These are phyloP conservation scores for Bacillus rossius DNA, from an alignment of 1,140 invertebrate genomes.

Conservation along the genomic window DNA sequence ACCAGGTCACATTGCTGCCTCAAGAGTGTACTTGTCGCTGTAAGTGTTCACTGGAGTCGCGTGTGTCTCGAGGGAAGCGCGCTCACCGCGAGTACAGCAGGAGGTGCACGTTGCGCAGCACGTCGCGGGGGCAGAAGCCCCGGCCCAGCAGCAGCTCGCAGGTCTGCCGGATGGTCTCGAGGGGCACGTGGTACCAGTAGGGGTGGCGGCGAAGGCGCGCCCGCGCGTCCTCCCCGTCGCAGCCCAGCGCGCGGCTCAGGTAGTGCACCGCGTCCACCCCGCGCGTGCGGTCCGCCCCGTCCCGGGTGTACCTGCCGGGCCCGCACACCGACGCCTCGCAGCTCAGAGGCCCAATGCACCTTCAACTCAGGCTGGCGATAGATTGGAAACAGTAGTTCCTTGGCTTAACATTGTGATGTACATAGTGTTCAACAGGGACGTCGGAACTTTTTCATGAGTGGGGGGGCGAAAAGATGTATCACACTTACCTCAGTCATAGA, in stretches of 20 bases:
- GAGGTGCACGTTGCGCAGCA: slow-evolving; percentile 47
- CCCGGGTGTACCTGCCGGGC: slow-evolving; percentile 44
- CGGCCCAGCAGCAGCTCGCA: slow-evolving; percentile 42
- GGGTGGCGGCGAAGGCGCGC: slow-evolving; percentile 45
- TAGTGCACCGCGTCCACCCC: slow-evolving; percentile 47
- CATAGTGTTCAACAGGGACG: no score
- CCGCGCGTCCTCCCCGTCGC: slow-evolving; percentile 27
- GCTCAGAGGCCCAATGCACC: not conserved
- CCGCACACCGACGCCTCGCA: slow-evolving; percentile 3
- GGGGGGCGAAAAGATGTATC: no score
- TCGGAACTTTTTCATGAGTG: no score
- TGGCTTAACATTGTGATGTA: no score
- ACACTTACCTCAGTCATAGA: no score
- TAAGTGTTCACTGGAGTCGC: no score
- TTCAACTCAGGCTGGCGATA: no score
- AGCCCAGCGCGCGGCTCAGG: slow-evolving; percentile 29
- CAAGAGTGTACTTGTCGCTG: no score
- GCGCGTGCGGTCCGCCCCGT: slow-evolving; percentile 49
- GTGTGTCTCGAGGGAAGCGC: no score
- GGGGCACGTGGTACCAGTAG: slow-evolving; percentile 50
- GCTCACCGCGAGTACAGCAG: slow-evolving; percentile 49
- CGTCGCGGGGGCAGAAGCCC: slow-evolving; percentile 42
- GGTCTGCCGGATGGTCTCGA: slow-evolving; percentile 46
- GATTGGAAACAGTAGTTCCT: no score
- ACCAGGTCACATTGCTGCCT: no score